A percentile compares a stretch with the other conserved stretches of the same genome.
These are phyloP conservation scores for Cepaea nemoralis DNA, from an alignment of 1,140 invertebrate species.

Conservation along the genomic window DNA sequence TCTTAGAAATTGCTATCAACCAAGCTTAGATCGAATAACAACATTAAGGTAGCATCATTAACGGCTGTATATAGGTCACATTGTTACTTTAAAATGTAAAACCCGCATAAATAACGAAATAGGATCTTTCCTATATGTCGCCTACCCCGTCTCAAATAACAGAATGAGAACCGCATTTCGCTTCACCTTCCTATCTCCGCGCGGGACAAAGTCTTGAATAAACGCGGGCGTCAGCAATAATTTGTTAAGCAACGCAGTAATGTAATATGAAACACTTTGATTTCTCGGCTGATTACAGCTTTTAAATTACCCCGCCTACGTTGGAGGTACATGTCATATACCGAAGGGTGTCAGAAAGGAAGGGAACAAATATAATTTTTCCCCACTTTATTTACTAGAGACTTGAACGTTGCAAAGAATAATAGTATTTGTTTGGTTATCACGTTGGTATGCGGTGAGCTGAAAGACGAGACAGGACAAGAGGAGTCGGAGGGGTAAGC, in stretches of 20 bases:
- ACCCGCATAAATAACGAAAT: background rate
- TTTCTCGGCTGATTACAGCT: background rate
- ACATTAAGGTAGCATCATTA: no score
- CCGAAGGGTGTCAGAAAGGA: no score
- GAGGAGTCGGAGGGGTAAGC: no score
- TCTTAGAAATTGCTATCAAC: no score
- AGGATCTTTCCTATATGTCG: background rate
- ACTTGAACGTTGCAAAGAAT: no score
- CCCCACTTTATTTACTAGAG: no score
- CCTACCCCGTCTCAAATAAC: background rate
- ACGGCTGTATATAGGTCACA: background rate
- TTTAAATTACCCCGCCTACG: background rate
- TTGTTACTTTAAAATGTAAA: background rate
- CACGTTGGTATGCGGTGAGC: no score
- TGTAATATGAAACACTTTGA: background rate
- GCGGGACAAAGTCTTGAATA: background rate
- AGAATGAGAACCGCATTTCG: background rate
- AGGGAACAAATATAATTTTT: no score
- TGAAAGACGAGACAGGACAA: no score
- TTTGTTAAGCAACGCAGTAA: background rate
- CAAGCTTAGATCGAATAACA: no score
- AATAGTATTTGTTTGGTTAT: no score
- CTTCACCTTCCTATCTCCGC: background rate
- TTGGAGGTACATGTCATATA: no score
- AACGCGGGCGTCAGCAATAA: background rate